Base-by-base conservation (phyloP, 2,113 vertebrate genomes). In the Pelodiscus sinensis region DNA sequence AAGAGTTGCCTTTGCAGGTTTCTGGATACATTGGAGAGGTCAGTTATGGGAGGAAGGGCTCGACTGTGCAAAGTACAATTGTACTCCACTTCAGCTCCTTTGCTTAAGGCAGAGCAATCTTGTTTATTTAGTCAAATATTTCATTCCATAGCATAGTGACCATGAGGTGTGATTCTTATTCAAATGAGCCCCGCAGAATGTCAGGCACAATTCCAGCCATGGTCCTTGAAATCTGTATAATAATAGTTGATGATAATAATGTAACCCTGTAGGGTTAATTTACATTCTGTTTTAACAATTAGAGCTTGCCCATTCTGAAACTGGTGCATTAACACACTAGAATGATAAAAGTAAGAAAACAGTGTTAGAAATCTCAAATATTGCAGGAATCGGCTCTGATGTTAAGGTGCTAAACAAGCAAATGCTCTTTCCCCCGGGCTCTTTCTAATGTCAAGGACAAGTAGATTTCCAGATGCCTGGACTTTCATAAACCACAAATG, bases 351-450 rank as follows among this genome's bases (percentile, higher is more conserved):
- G 9, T 80, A 79, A 8, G 14, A 38, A 81, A 19, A 57, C 35
- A 2, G 22, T 57, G 56, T 24, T 57, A 25, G 55, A 25, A 6
- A 12, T 68, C 90, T 90, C 31, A 92, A 85, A 65, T 54, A 51
- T 55, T 75, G 11, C 1, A 0, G 75, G 38, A 82, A 91, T 75
- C 9, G 24, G 31, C 12, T 79, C 38, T 65, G 73, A 60, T 79
- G 90, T 96, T 93, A 91, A 81, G 58, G 31, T 92, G 44, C 44
- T 82, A 18, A 93, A 93, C 73, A 87, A 79, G 62, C n/a, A 93
- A 86, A 65, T 55, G 57, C 80, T 91, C 24, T 44, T 92, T 52
- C 25, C 7, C 50, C 2, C 0, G 89, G 60, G 57, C 29, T 22
- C 16, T 62, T 92, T 86, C 50, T 87, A 87, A 92, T 62, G 89